Evolutionary conservation across 2,797 vertebrate genomes (phyloP), one percentile per base, ranked within the genome.

Genomic region (Melanotaenia maccullochi): DNA sequence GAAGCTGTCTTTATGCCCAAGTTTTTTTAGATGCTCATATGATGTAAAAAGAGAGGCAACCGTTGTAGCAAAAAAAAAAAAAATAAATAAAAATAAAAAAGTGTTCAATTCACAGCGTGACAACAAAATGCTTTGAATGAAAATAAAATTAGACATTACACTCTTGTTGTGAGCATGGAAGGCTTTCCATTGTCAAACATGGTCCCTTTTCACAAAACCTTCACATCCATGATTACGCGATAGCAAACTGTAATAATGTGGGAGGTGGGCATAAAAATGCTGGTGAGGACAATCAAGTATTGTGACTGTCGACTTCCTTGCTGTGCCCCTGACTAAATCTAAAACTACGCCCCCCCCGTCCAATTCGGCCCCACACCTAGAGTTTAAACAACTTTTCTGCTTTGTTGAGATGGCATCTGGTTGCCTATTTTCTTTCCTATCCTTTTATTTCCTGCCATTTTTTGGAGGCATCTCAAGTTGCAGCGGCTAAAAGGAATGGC

Each of bases 351-450:
- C 14, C 44, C 20, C 52, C 63, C 71, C 3, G 66, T 59, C 14
- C 32, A 32, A 71, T 68, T 78, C 51, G 60, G 65, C 81, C 81
- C 81, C 84, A 79, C 78, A 83, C 82, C 66, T 81, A 9, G 55
- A 86, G 89, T 93, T 93, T 93, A 94, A 94, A 93, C 93, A 94
- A 94, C 91, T 92, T 91, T 90, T 87, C 86, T 91, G 90, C 91
- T 92, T 92, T 93, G 93, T 93, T 52, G 85, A 87, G 86, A 80
- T 86, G 89, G 94, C 94, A 95, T 95, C 94, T 95, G 94, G 84
- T 92, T 90, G 92, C 92, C 92, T 93, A 93, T 94, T 93, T 94
- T 93, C 90, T 87, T 87, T 90, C 91, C 90, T 87, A 80, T 88
- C 91, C 92, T 90, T 92, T 92, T 93, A 91, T 92, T 93, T 91